These are phyloP conservation scores for Bathynomus jamesi DNA, from an alignment of 1,140 invertebrate species.

Conservation along the genomic window DNA sequence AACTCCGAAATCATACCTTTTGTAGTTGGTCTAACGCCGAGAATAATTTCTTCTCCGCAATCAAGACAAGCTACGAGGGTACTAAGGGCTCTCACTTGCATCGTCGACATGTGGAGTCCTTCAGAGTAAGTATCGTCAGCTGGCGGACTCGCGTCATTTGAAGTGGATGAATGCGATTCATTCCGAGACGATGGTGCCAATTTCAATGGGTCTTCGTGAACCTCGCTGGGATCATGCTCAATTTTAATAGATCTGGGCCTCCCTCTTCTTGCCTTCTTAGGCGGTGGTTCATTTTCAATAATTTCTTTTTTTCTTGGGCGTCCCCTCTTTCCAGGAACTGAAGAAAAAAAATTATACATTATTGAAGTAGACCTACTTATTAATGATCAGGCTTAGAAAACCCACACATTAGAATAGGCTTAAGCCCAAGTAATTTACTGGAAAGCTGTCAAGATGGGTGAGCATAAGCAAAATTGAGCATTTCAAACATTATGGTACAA, in stretches of 20 bases:
- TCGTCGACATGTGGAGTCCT: background rate
- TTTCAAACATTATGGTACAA: too few species aligned
- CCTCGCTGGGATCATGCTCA: background rate
- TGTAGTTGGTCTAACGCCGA: conserved; percentile 31
- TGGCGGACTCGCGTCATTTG: background rate
- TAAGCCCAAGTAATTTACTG: too few species aligned
- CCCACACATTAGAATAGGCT: too few species aligned
- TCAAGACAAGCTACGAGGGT: conserved; percentile 29
- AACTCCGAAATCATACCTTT: conserved; percentile 37
- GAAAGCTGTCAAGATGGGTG: too few species aligned
- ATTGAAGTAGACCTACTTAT: too few species aligned
- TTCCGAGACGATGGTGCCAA: background rate
- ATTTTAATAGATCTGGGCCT: background rate
- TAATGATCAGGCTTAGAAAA: too few species aligned
- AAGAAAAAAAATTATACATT: background rate
- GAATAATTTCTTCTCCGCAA: conserved; percentile 26
- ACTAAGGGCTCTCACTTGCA: conserved; percentile 20
- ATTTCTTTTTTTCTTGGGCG: background rate
- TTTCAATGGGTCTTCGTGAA: background rate
- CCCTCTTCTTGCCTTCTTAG: background rate
- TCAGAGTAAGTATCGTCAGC: background rate
- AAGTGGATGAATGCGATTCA: too few species aligned
- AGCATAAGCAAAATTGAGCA: too few species aligned
- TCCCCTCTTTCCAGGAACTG: background rate
- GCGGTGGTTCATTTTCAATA: background rate